phyloP scores from a whole-genome alignment of 2,113 vertebrate genomes.

The Sminthopsis crassicaudata region DNA sequence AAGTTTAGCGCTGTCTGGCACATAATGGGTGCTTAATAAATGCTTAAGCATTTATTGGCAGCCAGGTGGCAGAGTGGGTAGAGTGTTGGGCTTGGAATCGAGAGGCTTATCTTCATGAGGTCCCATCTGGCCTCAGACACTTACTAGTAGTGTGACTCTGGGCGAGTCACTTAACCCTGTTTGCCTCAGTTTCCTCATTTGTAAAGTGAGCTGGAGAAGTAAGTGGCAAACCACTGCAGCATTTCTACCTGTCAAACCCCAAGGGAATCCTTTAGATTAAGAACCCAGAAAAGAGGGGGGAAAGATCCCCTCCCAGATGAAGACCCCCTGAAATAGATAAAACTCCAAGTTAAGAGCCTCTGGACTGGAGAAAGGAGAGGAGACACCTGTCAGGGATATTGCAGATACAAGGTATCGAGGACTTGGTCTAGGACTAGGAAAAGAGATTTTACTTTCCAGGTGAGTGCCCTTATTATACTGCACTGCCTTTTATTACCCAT shows the following conservation, averaged over 20 bases:
- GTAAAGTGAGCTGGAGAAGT: neutral
- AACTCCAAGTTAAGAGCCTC: too few species aligned
- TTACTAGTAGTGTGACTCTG: neutral
- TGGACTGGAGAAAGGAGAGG: too few species aligned
- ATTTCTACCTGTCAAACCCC: neutral
- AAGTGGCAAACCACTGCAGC: neutral
- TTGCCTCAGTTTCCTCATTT: neutral
- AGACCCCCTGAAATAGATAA: too few species aligned
- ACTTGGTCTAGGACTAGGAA: too few species aligned
- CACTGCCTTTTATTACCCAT: too few species aligned
- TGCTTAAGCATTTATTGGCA: neutral
- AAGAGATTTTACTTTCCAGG: too few species aligned
- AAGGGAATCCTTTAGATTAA: neutral
- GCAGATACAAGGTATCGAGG: too few species aligned
- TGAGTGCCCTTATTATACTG: too few species aligned
- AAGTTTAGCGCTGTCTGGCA: neutral
- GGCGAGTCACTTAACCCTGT: neutral
- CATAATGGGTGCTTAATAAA: neutral
- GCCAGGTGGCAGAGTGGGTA: neutral
- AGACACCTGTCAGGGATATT: too few species aligned
- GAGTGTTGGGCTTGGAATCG: neutral
- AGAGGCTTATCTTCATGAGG: neutral
- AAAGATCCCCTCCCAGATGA: neutral
- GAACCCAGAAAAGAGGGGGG: neutral
- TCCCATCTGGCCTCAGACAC: neutral